Base-by-base conservation (phyloP, 2,113 vertebrate species). In the Naja naja region DNA sequence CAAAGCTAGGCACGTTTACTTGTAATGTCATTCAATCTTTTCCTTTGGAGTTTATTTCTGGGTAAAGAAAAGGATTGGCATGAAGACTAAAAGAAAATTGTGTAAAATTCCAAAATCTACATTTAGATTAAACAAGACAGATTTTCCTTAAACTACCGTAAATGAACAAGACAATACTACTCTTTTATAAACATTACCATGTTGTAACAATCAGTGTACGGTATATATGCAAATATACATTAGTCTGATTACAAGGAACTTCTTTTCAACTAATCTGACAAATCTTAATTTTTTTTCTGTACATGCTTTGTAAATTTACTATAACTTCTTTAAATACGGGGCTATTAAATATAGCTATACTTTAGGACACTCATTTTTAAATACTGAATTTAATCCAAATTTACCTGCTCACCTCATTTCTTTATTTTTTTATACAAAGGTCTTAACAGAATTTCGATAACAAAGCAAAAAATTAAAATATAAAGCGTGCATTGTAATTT, bases 391-490 rank as follows among this genome's bases (percentile, higher is more conserved):
- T 22, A 30, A 60, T 27, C 25, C 25, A 60, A 64, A 88, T 22
- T 49, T 47, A 89, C 30, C 14, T 81, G 60, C 64, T 95, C 94
- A 93, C 23, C 30, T 89, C 47, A 93, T 22, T 43, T 87, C 95
- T 96, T 94, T 94, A 93, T 34, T 88, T 34, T 90, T 94, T 94
- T 93, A 89, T 93, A 30, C 91, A 93, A 95, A 95, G 96, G 85
- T 85, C 92, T 94, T 91, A 0, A 18, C 94, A 60, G 92, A 93
- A 96, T 95, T 97, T 96, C 96, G 96, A 95, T 91, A 97, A 94
- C 1, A 5, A 45, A 96, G 93, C 0, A 4, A 94, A 96, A 97
- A 96, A 96, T 97, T 97, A 96, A 94, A 97, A 96, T 93, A 97
- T 93, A 96, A 97, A 97, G 96, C 94, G 92, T 1, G 3, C 86